Base-by-base conservation (phyloP, 2,888 invertebrate genomes). In the Patella ulyssiponensis region DNA sequence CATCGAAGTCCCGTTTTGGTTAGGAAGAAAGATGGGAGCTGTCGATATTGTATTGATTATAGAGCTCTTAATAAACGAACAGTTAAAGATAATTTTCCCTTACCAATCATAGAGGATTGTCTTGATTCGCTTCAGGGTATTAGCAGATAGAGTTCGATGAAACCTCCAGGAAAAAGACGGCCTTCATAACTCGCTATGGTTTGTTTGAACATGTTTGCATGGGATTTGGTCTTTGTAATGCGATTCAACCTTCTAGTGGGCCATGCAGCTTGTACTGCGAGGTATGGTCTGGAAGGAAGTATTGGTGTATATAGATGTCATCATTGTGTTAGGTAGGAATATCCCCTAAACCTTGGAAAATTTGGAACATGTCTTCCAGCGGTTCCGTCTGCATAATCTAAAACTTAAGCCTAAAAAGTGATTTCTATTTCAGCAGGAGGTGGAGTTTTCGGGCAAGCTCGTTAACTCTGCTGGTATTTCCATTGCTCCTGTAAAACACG, bases 321-420 rank as follows among this genome's bases (percentile, higher is more conserved):
- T 82, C 4, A 58, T 85, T 11, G 83, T 84, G 5, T 74, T 83
- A 69, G 85, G 83, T n/a, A 75, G 71, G 14, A 69, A 51, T 33
- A 80, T 82, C 56, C 51, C 77, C 0, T 73, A 79, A 3, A 82
- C 82, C 70, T n/a, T 81, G 14, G 9, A 56, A 1, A 82, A 81
- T 44, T 58, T 84, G 15, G 2, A n/a, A 52, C 54, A 73, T 20
- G 83, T 79, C 2, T 78, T 84, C 15, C 33, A 72, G 17, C 56
- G 56, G 17, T 7, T 56, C 4, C 14, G 56, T 3, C 56, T 17
- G 56, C 17, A 9, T 17, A 69, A 77, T 9, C 74, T 83, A 2
- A 83, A 83, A 64, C 56, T 82, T 2, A 82, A 83, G 44, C 80
- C 82, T 4, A 80, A 76, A n/a, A 82, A 84, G 71, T 82, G 83